Evolutionary conservation across 2,113 vertebrate species (phyloP), one percentile per base, ranked within the genome.

Genomic region (Tragulus kanchil): DNA sequence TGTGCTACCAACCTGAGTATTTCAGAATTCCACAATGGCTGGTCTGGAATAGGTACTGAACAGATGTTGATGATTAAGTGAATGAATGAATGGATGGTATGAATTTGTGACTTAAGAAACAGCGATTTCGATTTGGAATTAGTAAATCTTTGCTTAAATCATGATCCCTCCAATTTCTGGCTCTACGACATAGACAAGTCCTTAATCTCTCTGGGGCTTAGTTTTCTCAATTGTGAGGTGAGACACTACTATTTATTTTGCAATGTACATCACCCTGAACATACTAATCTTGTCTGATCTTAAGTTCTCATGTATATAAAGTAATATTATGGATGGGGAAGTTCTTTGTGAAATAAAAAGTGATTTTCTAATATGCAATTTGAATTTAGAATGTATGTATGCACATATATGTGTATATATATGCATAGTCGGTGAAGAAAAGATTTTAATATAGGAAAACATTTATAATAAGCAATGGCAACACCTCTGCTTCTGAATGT

Each of bases 381-480:
- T 69, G 56, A 82, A n/a, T 59, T 94, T 64, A 64, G 78, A 83
- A 79, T 79, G 45, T 77, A 5, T 58, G 26, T 71, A 13, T 67
- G 23, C 81, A 48, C 8, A 11, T 75, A 28, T 9, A 28, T 64
- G 28, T 79, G 8, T 84, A 25, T 56, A 25, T 89, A 14, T 77
- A 8, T 78, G 3, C 61, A 42, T 19, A 69, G 64, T 25, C 87
- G 36, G 17, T 88, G 28, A 59, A 31, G 36, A 69, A 88, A 31
- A 93, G 69, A 89, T 65, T 97, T 77, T 65, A 84, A 36, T 84
- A 23, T 79, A 25, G 36, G 56, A 65, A 93, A 71, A 69, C 48
- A 58, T 28, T 94, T 90, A 67, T 61, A 81, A 93, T 94, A 82
- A 93, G 50, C 56, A 56, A 42, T 5, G 31, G 7, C 50, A 64